Conservation (phyloP, 2,888 invertebrate species). For the Dorcus parallelipipedus region DNA sequence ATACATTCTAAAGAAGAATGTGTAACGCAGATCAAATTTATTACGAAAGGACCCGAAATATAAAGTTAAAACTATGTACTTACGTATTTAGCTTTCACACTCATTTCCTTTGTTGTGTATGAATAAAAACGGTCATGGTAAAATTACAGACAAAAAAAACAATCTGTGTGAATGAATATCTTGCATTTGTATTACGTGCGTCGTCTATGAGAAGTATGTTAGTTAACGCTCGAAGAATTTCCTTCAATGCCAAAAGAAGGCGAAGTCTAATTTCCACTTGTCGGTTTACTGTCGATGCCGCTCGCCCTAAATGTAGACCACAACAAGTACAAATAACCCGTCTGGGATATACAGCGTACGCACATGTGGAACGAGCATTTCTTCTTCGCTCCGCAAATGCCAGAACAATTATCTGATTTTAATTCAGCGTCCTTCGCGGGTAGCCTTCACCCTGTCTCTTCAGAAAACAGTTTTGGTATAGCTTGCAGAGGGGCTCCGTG, state of each 20-base stretch:
- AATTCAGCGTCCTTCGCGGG: conserved; percentile 19
- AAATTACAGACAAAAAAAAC: too few relatives aligned
- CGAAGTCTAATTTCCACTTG: too few relatives aligned
- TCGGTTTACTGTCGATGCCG: neutral
- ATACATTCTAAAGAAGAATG: too few relatives aligned
- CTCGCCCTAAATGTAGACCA: neutral
- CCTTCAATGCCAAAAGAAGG: neutral
- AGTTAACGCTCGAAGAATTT: neutral
- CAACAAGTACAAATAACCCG: neutral
- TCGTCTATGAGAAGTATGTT: neutral
- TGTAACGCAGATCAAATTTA: too few relatives aligned
- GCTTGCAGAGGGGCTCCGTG: conserved; percentile 8
- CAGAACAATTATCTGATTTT: conserved; percentile 22
- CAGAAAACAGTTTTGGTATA: conserved; percentile 20
- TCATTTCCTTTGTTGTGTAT: too few relatives aligned
- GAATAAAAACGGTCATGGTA: too few relatives aligned
- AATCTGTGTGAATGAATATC: too few relatives aligned
- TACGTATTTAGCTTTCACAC: too few relatives aligned
- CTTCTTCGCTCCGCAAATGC: conserved; percentile 16
- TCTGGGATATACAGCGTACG: neutral
- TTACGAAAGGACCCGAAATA: too few relatives aligned
- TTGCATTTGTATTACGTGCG: neutral
- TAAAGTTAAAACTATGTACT: too few relatives aligned
- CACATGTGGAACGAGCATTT: neutral
- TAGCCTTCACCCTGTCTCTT: conserved; percentile 27